phyloP scores from a whole-genome alignment of 2,797 vertebrate species.

The Enteromius viviparus region DNA sequence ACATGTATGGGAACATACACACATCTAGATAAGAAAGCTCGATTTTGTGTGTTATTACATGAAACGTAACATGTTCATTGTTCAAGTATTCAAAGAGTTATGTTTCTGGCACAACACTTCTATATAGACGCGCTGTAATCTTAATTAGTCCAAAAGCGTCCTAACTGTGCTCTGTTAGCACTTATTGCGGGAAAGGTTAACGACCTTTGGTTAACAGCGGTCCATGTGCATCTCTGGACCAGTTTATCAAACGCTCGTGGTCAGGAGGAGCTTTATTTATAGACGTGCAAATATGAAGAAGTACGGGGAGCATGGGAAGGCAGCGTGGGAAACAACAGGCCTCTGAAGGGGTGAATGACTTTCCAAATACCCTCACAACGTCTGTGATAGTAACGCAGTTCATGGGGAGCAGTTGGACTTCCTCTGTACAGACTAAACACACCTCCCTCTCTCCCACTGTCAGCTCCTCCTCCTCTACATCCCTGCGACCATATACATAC shows the following conservation, averaged over 20 bases:
- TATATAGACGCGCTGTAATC: not conserved
- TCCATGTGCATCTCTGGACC: constrained; percentile 41
- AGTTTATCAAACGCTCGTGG: constrained; percentile 53
- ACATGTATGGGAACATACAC: too few relatives aligned
- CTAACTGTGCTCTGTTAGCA: constrained; percentile 6
- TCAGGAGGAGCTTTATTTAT: constrained; percentile 62
- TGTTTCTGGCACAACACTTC: too few relatives aligned
- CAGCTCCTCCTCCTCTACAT: constrained; percentile 19
- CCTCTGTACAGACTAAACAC: constrained; percentile 57
- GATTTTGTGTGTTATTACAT: not conserved
- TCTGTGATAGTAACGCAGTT: constrained; percentile 59
- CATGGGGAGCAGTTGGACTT: constrained; percentile 43
- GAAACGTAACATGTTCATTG: not conserved
- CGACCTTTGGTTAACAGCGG: constrained; percentile 9
- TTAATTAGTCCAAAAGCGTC: not conserved
- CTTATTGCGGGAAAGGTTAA: constrained; percentile 25
- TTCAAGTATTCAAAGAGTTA: not conserved
- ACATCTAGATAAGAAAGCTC: not conserved
- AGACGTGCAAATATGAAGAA: constrained; percentile 53
- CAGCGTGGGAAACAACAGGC: constrained; percentile 78
- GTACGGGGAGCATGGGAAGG: constrained; percentile 71
- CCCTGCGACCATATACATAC: constrained; percentile 34
- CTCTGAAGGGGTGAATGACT: constrained; percentile 68
- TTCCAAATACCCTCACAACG: constrained; percentile 73
- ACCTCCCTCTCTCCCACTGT: constrained; percentile 40